Conservation (phyloP, 2,888 invertebrate genomes). For the Operophtera brumata region DNA sequence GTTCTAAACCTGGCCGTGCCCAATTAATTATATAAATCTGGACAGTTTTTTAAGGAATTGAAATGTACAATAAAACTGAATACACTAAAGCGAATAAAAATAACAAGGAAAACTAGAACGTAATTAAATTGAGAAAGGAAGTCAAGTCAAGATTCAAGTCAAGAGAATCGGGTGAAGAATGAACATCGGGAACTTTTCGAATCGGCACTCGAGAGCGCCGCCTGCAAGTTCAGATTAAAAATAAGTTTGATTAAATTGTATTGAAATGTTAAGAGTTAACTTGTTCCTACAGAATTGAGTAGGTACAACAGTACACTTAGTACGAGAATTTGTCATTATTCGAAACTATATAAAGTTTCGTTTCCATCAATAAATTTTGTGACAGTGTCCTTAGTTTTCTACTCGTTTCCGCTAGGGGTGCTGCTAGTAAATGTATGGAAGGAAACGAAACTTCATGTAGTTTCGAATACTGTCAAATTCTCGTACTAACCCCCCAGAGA, state of each 20-base stretch:
- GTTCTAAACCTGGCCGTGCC: neutral
- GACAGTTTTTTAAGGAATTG: too few relatives aligned
- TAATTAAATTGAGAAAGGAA: constrained; percentile 3
- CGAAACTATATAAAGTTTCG: too few relatives aligned
- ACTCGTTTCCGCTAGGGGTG: too few relatives aligned
- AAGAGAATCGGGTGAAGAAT: neutral
- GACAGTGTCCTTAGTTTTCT: too few relatives aligned
- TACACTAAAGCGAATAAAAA: neutral
- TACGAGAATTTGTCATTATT: too few relatives aligned
- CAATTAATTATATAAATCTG: neutral
- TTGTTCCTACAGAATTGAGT: too few relatives aligned
- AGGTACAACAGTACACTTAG: too few relatives aligned
- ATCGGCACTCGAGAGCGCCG: constrained; percentile 23
- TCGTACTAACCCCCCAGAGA: too few relatives aligned
- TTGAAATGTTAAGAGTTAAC: neutral
- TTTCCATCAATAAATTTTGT: too few relatives aligned
- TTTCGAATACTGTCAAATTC: too few relatives aligned
- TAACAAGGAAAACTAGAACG: constrained; percentile 4
- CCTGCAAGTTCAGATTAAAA: constrained; percentile 20
- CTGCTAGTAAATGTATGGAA: too few relatives aligned
- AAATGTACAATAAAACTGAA: neutral
- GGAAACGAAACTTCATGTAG: too few relatives aligned
- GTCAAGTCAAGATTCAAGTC: neutral
- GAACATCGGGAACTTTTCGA: constrained; percentile 28
- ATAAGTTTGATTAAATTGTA: neutral